Base-by-base conservation (phyloP, 2,113 vertebrate species). In the Lipotes vexillifer region DNA sequence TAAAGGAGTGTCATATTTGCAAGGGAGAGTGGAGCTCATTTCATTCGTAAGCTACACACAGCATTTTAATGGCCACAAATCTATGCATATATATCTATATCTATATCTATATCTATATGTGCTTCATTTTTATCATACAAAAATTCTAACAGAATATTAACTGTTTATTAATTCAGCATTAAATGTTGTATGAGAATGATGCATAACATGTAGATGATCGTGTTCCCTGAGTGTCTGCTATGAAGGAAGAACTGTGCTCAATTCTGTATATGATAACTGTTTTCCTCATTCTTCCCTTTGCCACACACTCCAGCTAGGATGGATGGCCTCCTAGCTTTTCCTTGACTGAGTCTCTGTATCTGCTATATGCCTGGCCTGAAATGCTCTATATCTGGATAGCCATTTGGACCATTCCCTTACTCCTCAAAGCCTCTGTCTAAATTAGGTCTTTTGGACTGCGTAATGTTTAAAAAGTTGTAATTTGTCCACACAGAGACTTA, bases 31-130 rank as follows among this genome's bases (percentile, higher is more conserved):
- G 3, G n/a, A 38, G 25, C 29, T 29, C 10, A 11, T 49, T 88
- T 63, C 33, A 74, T 38, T 68, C 63, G 36, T 80, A 44, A 41
- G 31, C 15, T 31, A 29, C 52, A 74, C 11, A 41, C 2, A 68
- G 27, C 59, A 49, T 69, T 55, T 63, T 59, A 71, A 71, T 36
- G 36, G 33, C 17, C 52, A 88, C 10, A 52, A 8, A 11, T 75
- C 31, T 41, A 13, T 14, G 2, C 1, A 31, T 4, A 17, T 9
- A 8, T 9, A n/a, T n/a, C n/a, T n/a, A n/a, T n/a, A n/a, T n/a
- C n/a, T n/a, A n/a, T n/a, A n/a, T n/a, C n/a, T n/a, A 25, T 23
- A 23, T 20, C 23, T 46, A 18, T 6, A 11, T 52, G 49, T 6
- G 52, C 31, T 89, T 36, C 11, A 41, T 46, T 95, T 93, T 92